These are phyloP conservation scores for Bursaphelenchus okinawaensis DNA, from an alignment of 2,888 invertebrate species.

Conservation along the genomic window DNA sequence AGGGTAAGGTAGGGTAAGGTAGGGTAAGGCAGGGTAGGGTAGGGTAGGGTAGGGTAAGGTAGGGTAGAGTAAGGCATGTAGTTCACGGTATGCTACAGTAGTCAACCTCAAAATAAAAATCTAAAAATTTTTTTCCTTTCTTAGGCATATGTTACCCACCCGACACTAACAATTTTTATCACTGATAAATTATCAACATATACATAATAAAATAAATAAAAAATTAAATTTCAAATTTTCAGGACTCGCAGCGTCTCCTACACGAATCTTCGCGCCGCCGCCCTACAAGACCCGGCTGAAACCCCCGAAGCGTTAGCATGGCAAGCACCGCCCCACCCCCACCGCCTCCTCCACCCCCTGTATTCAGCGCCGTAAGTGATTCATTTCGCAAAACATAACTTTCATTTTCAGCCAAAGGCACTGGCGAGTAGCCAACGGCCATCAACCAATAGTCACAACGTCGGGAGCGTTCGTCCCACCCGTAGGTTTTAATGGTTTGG, in stretches of 20 bases:
- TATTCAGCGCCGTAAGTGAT: slow-evolving; percentile 34
- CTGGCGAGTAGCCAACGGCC: slow-evolving; percentile 52
- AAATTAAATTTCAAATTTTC: no score
- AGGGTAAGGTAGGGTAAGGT: no score
- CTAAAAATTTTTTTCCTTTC: no score
- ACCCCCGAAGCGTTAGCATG: slow-evolving; percentile 16
- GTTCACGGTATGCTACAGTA: no score
- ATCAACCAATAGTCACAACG: slow-evolving; percentile 53
- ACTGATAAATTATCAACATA: no score
- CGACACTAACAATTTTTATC: no score
- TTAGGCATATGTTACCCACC: no score
- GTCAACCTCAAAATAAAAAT: no score
- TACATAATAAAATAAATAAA: no score
- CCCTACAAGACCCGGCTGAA: slow-evolving; percentile 15
- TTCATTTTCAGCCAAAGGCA: slow-evolving; percentile 38
- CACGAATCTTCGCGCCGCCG: slow-evolving; percentile 28
- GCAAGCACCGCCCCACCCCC: slow-evolving; percentile 27
- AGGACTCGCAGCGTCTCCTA: slow-evolving; percentile 26
- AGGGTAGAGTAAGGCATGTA: no score
- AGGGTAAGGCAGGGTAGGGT: no score
- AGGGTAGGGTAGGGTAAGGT: no score
- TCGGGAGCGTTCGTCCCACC: slow-evolving; percentile 38
- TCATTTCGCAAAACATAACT: background rate
- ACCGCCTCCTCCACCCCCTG: slow-evolving; percentile 57
- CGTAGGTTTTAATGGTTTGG: slow-evolving; percentile 22